A percentile compares a stretch with the other conserved stretches of the same genome.
Conservation (phyloP, 2,888 invertebrate species). For the Oligia latruncula region DNA sequence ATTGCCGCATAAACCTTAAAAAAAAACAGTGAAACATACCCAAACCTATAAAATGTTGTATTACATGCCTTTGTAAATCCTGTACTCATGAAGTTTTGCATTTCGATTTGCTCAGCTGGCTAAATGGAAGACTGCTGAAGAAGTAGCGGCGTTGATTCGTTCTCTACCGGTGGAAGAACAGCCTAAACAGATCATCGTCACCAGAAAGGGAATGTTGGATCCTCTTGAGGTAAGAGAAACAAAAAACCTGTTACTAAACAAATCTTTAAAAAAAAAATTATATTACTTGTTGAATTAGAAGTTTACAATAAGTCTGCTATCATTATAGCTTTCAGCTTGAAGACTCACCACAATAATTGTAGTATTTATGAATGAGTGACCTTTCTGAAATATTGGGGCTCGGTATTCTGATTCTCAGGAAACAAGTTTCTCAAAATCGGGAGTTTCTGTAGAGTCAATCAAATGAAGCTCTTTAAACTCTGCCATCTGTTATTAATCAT, state of each 20-base stretch:
- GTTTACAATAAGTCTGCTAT: background rate
- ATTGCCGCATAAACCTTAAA: too few relatives aligned
- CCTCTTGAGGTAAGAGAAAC: slow-evolving; percentile 94
- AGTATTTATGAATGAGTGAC: background rate
- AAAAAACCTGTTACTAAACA: background rate
- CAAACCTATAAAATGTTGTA: background rate
- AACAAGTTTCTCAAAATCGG: background rate
- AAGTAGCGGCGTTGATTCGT: slow-evolving; percentile 99
- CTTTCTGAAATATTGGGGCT: background rate
- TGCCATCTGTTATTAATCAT: background rate
- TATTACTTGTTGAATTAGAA: background rate
- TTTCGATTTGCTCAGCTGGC: slow-evolving; percentile 91
- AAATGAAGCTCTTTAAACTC: background rate
- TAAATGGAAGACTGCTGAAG: slow-evolving; percentile 99
- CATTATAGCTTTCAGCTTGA: background rate
- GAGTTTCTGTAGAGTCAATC: background rate
- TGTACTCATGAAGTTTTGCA: background rate
- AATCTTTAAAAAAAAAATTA: background rate
- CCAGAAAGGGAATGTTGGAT: slow-evolving; percentile 99
- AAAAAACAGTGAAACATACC: too few relatives aligned
- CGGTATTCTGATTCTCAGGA: background rate
- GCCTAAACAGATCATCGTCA: slow-evolving; percentile 99
- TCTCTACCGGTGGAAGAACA: slow-evolving; percentile 99
- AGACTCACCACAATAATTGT: background rate
- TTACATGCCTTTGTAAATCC: background rate